Evolutionary conservation across 2,113 vertebrate genomes (phyloP).

Genomic region (Trogon surrucura): DNA sequence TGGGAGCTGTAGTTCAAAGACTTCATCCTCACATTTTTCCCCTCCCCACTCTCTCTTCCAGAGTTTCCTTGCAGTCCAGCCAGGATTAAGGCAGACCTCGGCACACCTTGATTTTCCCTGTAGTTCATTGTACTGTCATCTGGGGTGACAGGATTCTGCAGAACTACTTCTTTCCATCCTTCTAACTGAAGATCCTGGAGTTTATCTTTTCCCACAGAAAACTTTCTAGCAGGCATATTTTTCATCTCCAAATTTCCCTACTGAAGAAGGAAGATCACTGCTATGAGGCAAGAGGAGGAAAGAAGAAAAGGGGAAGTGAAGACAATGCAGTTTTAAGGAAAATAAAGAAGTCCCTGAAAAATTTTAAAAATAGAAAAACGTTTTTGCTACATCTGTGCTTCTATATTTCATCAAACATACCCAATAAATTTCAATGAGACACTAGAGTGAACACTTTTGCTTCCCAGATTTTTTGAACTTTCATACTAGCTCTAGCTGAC

Average conservation of each 20-base stretch:
- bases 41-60: not conserved
- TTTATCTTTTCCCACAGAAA: not conserved
- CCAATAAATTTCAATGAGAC: not conserved
- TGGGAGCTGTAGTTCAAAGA: not conserved
- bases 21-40: not conserved
- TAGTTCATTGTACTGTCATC: not conserved
- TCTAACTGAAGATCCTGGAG: not conserved
- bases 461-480: not conserved
- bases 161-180: not conserved
- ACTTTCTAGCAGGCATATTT: not conserved
- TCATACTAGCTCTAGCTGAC: not conserved
- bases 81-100: not conserved
- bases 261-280: not conserved
- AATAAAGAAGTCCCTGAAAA: slow-evolving; percentile 15
- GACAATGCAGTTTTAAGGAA: not conserved
- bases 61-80: not conserved
- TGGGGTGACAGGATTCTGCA: not conserved
- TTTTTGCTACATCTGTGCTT: not conserved
- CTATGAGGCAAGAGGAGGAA: slow-evolving; percentile 18
- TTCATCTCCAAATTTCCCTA: slow-evolving; percentile 7
- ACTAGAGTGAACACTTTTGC: not conserved
- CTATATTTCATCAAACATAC: not conserved
- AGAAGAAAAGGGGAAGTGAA: not conserved
- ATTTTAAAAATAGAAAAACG: slow-evolving; percentile 11
- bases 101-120: not conserved